These are phyloP conservation scores for Criorhina ranunculi DNA, from an alignment of 2,888 invertebrate genomes.

Conservation along the genomic window DNA sequence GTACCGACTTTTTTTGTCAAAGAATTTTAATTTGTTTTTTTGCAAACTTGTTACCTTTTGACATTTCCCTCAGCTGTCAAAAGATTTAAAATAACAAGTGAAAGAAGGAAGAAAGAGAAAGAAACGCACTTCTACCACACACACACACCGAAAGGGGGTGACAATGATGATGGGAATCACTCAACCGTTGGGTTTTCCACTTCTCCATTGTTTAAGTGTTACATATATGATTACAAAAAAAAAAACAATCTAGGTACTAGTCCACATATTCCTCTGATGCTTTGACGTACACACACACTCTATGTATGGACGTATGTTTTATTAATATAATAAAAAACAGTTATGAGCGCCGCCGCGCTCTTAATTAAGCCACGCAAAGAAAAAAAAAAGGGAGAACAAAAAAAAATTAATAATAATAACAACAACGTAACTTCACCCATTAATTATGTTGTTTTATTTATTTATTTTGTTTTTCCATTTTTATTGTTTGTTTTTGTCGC, in stretches of 20 bases:
- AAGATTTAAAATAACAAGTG: constrained; percentile 15
- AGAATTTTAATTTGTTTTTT: constrained; percentile 4
- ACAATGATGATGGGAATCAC: constrained; percentile 57
- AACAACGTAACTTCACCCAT: constrained; percentile 72
- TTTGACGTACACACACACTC: too few relatives aligned
- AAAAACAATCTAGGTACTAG: neutral
- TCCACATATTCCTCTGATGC: constrained; percentile 2
- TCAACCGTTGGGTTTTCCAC: constrained; percentile 71
- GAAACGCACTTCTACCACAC: constrained; percentile 54
- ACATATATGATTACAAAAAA: constrained; percentile 52
- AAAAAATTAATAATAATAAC: constrained; percentile 50
- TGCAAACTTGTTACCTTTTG: constrained; percentile 17
- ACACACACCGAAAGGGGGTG: too few relatives aligned
- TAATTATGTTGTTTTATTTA: constrained; percentile 75
- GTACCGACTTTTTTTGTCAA: constrained; percentile 62
- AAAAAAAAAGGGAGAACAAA: constrained; percentile 55
- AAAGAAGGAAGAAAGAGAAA: constrained; percentile 2
- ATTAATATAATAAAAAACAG: constrained; percentile 76
- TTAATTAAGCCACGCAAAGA: constrained; percentile 75
- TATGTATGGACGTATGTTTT: constrained; percentile 63
- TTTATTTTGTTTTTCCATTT: constrained; percentile 51
- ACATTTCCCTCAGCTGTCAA: constrained; percentile 49
- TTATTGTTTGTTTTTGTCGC: constrained; percentile 72
- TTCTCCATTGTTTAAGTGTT: constrained; percentile 73
- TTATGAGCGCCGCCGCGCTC: constrained; percentile 70